Evolutionary conservation across 2,113 vertebrate species (phyloP).

Genomic region (Castor canadensis): DNA sequence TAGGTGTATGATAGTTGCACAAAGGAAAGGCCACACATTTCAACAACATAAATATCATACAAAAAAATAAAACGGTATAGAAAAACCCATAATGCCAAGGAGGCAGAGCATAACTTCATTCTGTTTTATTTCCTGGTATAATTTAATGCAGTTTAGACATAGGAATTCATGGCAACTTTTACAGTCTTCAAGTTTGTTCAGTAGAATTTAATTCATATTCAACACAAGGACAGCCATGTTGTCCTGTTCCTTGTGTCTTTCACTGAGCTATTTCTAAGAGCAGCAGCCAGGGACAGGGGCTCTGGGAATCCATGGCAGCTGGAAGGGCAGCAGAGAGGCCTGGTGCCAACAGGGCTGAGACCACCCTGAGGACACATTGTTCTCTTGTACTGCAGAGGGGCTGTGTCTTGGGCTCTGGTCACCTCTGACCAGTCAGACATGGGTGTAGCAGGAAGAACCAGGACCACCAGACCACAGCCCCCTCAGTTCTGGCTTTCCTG

Average conservation of each 20-base stretch:
- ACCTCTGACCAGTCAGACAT: fast-evolving
- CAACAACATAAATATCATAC: not conserved
- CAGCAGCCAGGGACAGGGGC: not conserved
- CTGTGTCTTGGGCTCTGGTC: not conserved
- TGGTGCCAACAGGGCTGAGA: no score
- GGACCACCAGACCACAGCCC: not conserved
- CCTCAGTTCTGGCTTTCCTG: conserved; percentile 30
- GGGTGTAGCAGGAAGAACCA: not conserved
- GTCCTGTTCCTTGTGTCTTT: not conserved
- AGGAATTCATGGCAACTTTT: not conserved
- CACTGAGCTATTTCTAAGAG: not conserved
- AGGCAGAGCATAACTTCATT: not conserved
- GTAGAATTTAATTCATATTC: not conserved
- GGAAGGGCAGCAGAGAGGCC: not conserved
- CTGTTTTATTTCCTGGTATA: not conserved
- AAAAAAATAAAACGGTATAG: not conserved
- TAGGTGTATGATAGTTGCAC: not conserved
- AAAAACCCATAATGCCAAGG: not conserved
- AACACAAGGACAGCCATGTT: not conserved
- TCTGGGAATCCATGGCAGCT: not conserved
- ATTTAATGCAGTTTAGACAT: not conserved
- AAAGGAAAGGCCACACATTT: not conserved
- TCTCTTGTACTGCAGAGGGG: not conserved
- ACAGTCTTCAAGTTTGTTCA: not conserved
- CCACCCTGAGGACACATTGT: no score